Conservation (phyloP, 2,888 invertebrate genomes). For the Platycnemis pennipes region DNA sequence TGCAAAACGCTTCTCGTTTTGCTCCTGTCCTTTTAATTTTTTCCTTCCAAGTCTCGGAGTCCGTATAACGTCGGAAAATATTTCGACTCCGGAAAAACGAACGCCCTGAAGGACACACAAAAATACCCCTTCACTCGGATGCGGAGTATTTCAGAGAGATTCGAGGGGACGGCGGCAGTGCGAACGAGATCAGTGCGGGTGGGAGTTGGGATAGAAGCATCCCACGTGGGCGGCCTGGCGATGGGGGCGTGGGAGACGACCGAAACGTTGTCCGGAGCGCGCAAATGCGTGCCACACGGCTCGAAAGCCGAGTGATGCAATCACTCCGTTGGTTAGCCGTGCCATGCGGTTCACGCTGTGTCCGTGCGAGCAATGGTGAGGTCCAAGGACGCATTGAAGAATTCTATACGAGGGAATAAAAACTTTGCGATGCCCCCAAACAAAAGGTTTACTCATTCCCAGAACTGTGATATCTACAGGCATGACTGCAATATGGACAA, state of each 20-base stretch:
- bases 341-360: no score
- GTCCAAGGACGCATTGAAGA: no score
- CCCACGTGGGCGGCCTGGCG: not conserved
- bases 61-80: not conserved
- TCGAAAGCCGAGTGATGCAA: not conserved
- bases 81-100: slow-evolving; percentile 14
- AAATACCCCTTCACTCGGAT: slow-evolving; percentile 32
- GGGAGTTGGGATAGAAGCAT: no score
- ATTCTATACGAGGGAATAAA: no score
- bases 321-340: no score
- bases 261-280: not conserved
- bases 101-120: slow-evolving; percentile 3
- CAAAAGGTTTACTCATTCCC: no score
- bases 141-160: slow-evolving; percentile 42
- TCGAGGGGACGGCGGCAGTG: not conserved
- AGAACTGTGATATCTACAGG: no score
- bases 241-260: not conserved
- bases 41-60: not conserved
- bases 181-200: not conserved
- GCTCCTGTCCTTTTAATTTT: not conserved
- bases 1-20: not conserved
- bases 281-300: not conserved
- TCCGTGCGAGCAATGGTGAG: no score
- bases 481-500: no score
- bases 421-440: no score